These are phyloP conservation scores for Anniella stebbinsi DNA, from an alignment of 2,797 vertebrate genomes.

Conservation along the genomic window DNA sequence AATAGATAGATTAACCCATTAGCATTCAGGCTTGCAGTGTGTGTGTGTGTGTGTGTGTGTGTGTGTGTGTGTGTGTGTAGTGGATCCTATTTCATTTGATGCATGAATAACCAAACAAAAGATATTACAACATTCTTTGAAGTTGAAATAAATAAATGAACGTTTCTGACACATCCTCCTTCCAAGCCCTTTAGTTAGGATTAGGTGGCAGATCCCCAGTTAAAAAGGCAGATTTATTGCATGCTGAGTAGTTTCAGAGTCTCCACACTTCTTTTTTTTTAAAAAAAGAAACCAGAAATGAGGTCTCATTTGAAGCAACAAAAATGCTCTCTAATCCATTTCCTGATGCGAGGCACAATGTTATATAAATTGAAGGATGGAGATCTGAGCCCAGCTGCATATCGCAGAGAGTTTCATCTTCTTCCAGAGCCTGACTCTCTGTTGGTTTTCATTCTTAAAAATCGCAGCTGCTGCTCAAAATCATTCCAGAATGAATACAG, in stretches of 20 bases:
- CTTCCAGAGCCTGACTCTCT: neutral
- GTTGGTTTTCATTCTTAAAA: neutral
- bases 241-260: neutral
- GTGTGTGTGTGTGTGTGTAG: neutral
- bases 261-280: neutral
- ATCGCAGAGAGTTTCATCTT: neutral
- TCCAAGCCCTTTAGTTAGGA: no score
- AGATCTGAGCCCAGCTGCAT: neutral
- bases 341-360: neutral
- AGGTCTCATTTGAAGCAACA: rapidly evolving
- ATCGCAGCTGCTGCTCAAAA: neutral
- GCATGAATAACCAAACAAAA: neutral
- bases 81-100: neutral
- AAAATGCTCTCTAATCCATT: neutral
- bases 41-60: neutral
- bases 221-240: neutral
- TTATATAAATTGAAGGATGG: neutral
- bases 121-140: neutral
- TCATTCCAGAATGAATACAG: neutral
- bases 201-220: neutral
- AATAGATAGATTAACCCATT: neutral
- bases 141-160: neutral
- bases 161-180: no score
- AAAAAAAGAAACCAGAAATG: rapidly evolving
- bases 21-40: neutral